Percentiles rank a stretch among this genome's conserved stretches.
phyloP scores from a whole-genome alignment of 92 coral and sea anemone genomes.

The Plumapathes pennacea region DNA sequence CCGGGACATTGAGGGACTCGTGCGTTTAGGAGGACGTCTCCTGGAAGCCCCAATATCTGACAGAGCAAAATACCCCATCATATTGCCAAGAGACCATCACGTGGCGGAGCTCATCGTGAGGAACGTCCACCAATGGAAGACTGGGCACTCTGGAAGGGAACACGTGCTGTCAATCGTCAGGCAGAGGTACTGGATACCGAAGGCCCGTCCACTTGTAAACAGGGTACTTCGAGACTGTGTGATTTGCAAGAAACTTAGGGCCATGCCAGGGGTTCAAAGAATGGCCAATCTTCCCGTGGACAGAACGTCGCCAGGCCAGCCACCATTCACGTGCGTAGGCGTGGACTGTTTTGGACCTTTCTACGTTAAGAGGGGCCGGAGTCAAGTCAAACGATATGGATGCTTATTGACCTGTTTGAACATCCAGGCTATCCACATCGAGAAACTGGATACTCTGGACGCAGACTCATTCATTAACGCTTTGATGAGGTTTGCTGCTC shows the following conservation, averaged over 20 bases:
- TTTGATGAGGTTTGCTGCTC: slow-evolving; percentile 16
- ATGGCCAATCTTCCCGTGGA: slow-evolving; percentile 36
- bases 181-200: slow-evolving; percentile 9
- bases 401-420: slow-evolving; percentile 21
- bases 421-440: slow-evolving; percentile 20
- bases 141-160: slow-evolving; percentile 21
- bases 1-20: slow-evolving; percentile 13
- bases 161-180: slow-evolving; percentile 9
- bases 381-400: slow-evolving; percentile 17
- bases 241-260: slow-evolving; percentile 6
- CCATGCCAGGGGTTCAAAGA: slow-evolving; percentile 5
- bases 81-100: slow-evolving; percentile 13
- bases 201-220: slow-evolving; percentile 17
- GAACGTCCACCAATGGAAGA: slow-evolving; percentile 1
- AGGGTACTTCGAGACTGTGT: slow-evolving; percentile 1
- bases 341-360: slow-evolving; percentile 38
- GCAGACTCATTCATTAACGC: slow-evolving; percentile 33
- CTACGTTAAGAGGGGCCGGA: slow-evolving; percentile 20
- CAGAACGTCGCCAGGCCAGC: slow-evolving; percentile 13
- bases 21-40: slow-evolving; percentile 17
- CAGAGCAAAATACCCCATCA: slow-evolving; percentile 19
- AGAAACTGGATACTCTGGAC: slow-evolving; percentile 20
- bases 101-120: slow-evolving; percentile 6
- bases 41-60: slow-evolving; percentile 13
- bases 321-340: slow-evolving; percentile 29